Evolutionary conservation across 2,113 vertebrate species (phyloP).

Genomic region (Trematomus loennbergii): DNA sequence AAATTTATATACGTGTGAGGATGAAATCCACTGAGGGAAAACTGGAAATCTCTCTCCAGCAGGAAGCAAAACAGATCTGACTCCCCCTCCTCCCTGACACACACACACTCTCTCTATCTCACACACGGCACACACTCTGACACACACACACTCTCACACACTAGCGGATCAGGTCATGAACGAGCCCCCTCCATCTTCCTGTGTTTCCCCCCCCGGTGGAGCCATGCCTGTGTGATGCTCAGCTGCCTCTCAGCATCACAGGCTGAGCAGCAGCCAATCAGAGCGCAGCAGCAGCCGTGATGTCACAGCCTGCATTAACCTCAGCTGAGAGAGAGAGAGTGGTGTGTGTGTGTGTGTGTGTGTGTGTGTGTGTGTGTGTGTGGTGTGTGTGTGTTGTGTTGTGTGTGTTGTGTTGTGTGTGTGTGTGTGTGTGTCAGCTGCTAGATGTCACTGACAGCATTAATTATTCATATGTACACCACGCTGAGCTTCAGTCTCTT

Average conservation of each 20-base stretch:
- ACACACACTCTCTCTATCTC: conserved; percentile 15
- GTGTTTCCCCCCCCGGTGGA: conserved; percentile 72
- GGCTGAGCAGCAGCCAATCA: conserved; percentile 45
- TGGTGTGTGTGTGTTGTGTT: too few relatives aligned
- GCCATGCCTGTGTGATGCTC: conserved; percentile 77
- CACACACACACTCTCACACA: conserved; percentile 27
- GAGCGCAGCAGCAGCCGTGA: too few relatives aligned
- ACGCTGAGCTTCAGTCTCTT: too few relatives aligned
- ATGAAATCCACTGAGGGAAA: conserved; percentile 74
- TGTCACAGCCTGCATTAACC: too few relatives aligned
- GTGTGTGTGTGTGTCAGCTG: too few relatives aligned
- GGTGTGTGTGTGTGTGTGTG: too few relatives aligned
- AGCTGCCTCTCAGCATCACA: conserved; percentile 83
- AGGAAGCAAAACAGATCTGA: conserved; percentile 80
- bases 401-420: too few relatives aligned
- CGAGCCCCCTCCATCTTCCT: conserved; percentile 71
- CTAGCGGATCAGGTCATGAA: conserved; percentile 67
- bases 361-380: too few relatives aligned
- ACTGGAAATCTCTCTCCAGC: conserved; percentile 55
- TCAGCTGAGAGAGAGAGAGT: too few relatives aligned
- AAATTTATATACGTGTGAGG: conserved; percentile 53
- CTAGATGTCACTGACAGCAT: too few relatives aligned
- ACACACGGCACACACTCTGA: conserved; percentile 39
- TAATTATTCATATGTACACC: too few relatives aligned
- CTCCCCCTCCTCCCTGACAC: conserved; percentile 75